A percentile compares a stretch with the other conserved stretches of the same genome.
Evolutionary conservation across 2,797 vertebrate species (phyloP).

Genomic region (Falco berigora): DNA sequence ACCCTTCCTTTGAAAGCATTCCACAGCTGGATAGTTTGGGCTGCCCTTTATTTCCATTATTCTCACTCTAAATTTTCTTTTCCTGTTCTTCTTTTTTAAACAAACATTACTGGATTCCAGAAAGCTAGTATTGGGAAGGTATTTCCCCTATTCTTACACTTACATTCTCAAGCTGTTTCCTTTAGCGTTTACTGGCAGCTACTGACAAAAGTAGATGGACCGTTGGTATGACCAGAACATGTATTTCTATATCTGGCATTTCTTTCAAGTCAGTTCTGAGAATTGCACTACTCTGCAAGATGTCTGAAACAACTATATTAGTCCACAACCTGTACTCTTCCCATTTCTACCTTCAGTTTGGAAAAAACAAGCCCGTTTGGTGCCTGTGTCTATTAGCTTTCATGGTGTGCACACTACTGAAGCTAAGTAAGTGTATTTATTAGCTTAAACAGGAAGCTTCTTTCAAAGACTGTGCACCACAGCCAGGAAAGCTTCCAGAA

Average conservation of each 20-base stretch:
- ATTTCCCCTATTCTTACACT: background rate
- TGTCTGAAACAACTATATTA: background rate
- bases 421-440: background rate
- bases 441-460: background rate
- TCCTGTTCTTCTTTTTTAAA: constrained; percentile 4
- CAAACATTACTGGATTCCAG: constrained; percentile 23
- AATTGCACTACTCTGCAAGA: background rate
- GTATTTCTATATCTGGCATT: background rate
- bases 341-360: background rate
- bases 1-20: background rate
- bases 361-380: background rate
- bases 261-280: background rate
- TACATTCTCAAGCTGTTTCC: background rate
- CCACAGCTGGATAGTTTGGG: background rate
- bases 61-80: background rate
- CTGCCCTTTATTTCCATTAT: background rate
- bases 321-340: background rate
- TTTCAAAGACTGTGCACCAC: background rate
- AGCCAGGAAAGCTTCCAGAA: constrained; percentile 13
- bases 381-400: background rate
- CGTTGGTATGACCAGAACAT: background rate
- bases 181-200: background rate
- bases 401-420: background rate
- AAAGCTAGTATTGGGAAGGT: background rate
- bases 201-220: background rate